Evolutionary conservation across 2,888 invertebrate species (phyloP).

Genomic region (Drosophila neotestacea): DNA sequence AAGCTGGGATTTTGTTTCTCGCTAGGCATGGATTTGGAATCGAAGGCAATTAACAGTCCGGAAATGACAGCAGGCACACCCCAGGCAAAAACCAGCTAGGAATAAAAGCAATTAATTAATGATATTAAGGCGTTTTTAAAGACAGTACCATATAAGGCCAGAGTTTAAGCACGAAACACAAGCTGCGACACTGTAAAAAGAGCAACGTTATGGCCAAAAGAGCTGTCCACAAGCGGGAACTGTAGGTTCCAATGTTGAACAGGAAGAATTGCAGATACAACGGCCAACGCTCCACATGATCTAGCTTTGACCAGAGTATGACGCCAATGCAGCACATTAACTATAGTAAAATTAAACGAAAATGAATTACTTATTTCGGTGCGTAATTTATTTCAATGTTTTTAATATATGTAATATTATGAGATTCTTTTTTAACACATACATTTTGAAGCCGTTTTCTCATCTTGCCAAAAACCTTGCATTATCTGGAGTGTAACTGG

Average conservation of each 20-base stretch:
- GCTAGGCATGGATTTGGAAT: constrained; percentile 86
- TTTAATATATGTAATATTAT: too few species aligned
- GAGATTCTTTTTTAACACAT: too few species aligned
- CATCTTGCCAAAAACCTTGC: too few species aligned
- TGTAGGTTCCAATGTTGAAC: constrained; percentile 91
- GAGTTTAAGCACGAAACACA: constrained; percentile 92
- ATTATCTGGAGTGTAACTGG: too few species aligned
- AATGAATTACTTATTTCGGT: too few species aligned
- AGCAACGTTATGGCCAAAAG: constrained; percentile 92
- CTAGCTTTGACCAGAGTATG: constrained; percentile 89
- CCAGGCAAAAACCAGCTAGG: constrained; percentile 87
- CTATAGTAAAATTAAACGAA: constrained; percentile 83
- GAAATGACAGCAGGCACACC: constrained; percentile 90
- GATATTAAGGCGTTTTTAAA: neutral
- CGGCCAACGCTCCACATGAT: constrained; percentile 87
- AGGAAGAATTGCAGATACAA: constrained; percentile 91
- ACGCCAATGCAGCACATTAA: constrained; percentile 90
- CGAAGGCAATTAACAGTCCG: constrained; percentile 87
- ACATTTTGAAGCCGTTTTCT: too few species aligned
- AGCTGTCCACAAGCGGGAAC: constrained; percentile 94
- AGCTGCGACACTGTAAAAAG: constrained; percentile 92
- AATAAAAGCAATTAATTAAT: neutral
- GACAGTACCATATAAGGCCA: constrained; percentile 88
- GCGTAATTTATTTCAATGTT: too few species aligned
- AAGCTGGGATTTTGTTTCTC: constrained; percentile 91